Conservation (phyloP, 2,797 vertebrate genomes). For the Momotus momota region DNA sequence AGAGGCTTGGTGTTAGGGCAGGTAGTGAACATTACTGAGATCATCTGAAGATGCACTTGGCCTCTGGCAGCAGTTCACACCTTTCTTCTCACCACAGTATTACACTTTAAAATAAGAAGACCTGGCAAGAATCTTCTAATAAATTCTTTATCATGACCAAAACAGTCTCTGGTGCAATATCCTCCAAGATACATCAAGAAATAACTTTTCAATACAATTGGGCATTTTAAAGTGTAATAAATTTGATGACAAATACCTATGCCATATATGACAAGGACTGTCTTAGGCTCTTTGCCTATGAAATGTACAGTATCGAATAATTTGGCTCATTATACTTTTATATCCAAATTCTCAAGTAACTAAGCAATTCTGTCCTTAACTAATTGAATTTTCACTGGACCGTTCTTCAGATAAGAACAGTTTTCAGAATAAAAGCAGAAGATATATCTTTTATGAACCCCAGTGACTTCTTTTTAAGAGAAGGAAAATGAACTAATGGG, state of each 20-base stretch:
- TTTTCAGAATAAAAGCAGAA: background rate
- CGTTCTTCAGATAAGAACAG: background rate
- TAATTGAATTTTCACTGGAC: background rate
- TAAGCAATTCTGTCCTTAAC: background rate
- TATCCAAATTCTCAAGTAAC: background rate
- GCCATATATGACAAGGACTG: background rate
- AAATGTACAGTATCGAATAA: background rate
- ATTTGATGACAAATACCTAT: background rate
- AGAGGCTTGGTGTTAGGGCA: background rate
- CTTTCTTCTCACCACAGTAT: background rate
- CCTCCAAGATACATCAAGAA: background rate
- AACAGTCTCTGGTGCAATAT: background rate
- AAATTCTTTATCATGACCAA: background rate
- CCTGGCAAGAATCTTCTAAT: background rate
- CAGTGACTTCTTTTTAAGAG: background rate
- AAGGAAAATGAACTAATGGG: background rate
- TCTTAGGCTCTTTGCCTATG: background rate
- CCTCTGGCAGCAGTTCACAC: background rate
- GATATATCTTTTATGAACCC: background rate
- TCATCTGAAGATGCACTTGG: background rate
- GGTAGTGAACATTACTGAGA: background rate
- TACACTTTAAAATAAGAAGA: background rate
- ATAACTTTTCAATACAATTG: background rate
- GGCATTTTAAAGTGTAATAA: background rate
- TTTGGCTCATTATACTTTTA: background rate